Evolutionary conservation across 2,888 invertebrate species (phyloP), one percentile per base, ranked within the genome.

Genomic region (Pammene fasciana): DNA sequence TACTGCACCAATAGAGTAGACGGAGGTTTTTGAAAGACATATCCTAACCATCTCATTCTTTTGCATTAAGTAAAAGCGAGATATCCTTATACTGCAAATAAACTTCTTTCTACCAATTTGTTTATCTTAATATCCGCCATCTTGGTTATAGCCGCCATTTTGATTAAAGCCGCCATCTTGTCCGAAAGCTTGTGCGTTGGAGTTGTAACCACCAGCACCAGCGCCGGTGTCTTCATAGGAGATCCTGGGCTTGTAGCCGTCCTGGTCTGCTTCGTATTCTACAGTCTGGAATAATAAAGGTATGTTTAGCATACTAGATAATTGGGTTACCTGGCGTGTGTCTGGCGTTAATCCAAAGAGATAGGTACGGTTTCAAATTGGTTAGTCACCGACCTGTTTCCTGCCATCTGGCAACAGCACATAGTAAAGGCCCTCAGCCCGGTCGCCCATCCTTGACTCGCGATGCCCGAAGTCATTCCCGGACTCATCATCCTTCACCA

Each of bases 391-490:
- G 72, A 93, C 93, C 91, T 95, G 95, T 81, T 94, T 95, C 78
- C 95, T 93, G 57, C 95, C 95, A 83, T 95, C 95, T 73, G 95
- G 95, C 66, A 95, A 84, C 5, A 95, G 84, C 0, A 95, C 95
- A 75, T 95, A 95, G 86, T 95, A 95, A 41, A 93, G 84, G 0
- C 95, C 95, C 59, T 94, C 92, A 10, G 95, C 94, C 52, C 93
- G 86, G 75, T 95, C 94, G 5, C 95, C 95, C 78, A 94, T 93
- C 43, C 95, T 90, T 7, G 94, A 88, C 81, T 95, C 95, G 78
- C 94, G 92, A 81, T 95, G 95, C 0, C 95, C 95, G 74, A 95
- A 95, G 78, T 95, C 94, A 73, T 94, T 94, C 71, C 94, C 94
- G 0, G 94, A 94, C 43, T 90, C 90, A 7, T 93, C 94, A 68